A percentile compares a stretch with the other conserved stretches of the same genome.
Conservation (phyloP, 2,888 invertebrate genomes). For the Pteria penguin region DNA sequence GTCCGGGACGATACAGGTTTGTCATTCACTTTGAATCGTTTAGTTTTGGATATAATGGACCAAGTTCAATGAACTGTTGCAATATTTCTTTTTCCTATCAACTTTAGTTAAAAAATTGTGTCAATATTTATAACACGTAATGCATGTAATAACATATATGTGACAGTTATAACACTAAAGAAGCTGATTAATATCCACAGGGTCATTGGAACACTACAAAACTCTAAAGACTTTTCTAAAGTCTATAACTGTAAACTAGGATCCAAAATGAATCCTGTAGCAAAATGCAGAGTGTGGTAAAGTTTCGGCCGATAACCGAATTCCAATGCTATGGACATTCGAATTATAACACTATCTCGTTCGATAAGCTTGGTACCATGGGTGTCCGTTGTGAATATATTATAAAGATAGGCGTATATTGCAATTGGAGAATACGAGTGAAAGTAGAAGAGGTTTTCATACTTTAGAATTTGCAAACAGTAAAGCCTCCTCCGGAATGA, state of each 20-base stretch:
- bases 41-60: neutral
- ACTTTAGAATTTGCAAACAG: too few species aligned
- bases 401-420: too few species aligned
- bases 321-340: too few species aligned
- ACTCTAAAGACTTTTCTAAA: constrained; percentile 49
- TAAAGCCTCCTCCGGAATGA: too few species aligned
- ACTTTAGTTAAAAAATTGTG: too few species aligned
- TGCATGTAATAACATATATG: neutral
- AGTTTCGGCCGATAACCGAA: neutral
- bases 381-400: too few species aligned
- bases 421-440: too few species aligned
- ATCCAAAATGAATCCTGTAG: constrained; percentile 50
- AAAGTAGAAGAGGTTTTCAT: too few species aligned
- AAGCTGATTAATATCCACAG: constrained; percentile 33
- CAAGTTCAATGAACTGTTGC: neutral
- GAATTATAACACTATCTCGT: too few species aligned
- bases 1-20: constrained; percentile 88
- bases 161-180: constrained; percentile 26
- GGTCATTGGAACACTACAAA: constrained; percentile 55
- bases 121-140: too few species aligned
- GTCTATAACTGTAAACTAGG: constrained; percentile 44
- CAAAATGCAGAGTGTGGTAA: constrained; percentile 44
- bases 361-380: too few species aligned
- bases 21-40: neutral
- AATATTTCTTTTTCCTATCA: neutral